Evolutionary conservation across 53 echinoderm and acorn worm species (phyloP).

Genomic region (Apostichopus leukothele): DNA sequence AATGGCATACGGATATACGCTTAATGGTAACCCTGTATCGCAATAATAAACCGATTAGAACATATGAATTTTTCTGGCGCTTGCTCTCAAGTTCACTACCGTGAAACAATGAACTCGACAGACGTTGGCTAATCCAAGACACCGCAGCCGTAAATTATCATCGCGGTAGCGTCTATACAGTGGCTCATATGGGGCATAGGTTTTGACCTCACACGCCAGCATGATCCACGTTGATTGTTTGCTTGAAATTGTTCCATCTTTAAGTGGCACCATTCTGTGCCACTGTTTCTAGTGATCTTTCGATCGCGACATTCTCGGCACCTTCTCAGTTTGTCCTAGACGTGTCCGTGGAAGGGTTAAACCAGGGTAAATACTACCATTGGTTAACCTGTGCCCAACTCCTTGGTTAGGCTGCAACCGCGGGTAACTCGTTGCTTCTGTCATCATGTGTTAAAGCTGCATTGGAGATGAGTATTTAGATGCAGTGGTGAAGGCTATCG

Average conservation of each 20-base stretch:
- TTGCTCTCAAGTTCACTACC: too few relatives aligned
- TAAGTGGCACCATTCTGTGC: slow-evolving; percentile 27
- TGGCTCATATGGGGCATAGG: not conserved
- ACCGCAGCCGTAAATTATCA: too few relatives aligned
- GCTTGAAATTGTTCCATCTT: slow-evolving; percentile 38
- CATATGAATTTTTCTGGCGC: too few relatives aligned
- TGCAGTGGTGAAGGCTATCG: too few relatives aligned
- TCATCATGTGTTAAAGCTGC: slow-evolving; percentile 23
- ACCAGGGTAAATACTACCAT: not conserved
- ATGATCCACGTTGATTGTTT: not conserved
- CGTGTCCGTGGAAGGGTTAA: not conserved
- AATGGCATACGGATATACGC: too few relatives aligned
- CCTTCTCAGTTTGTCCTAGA: slow-evolving; percentile 9
- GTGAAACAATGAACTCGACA: too few relatives aligned
- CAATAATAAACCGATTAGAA: too few relatives aligned
- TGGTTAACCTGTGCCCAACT: not conserved
- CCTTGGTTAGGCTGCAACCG: not conserved
- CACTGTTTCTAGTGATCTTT: not conserved
- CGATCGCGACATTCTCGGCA: not conserved
- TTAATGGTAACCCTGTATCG: too few relatives aligned
- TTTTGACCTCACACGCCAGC: slow-evolving; percentile 1
- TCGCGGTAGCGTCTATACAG: too few relatives aligned
- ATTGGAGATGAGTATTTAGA: too few relatives aligned
- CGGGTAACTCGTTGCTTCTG: not conserved
- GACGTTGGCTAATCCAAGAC: too few relatives aligned